Evolutionary conservation across 1,140 invertebrate species (phyloP).

Genomic region (Drosophila pandora): DNA sequence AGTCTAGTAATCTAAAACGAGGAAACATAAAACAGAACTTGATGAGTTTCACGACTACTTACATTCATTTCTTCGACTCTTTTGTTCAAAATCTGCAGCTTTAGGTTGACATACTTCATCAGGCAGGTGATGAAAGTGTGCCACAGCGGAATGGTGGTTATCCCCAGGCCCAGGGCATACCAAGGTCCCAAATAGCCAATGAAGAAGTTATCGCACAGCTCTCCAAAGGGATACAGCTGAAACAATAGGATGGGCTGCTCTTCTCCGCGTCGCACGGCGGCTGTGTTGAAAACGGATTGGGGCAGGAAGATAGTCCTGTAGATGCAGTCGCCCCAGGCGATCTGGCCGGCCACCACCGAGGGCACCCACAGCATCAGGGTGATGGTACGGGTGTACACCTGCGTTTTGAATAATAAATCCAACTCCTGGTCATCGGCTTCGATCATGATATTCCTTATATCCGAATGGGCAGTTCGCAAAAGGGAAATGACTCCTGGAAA

Average conservation of each 20-base stretch:
- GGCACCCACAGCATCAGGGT: slow-evolving; percentile 64
- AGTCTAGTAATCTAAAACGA: slow-evolving; percentile 33
- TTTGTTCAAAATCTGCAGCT: slow-evolving; percentile 57
- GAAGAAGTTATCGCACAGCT: slow-evolving; percentile 65
- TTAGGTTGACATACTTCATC: slow-evolving; percentile 68
- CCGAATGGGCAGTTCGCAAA: slow-evolving; percentile 39
- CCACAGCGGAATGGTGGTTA: slow-evolving; percentile 75
- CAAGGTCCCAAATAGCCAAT: slow-evolving; percentile 65
- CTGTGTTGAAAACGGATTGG: slow-evolving; percentile 61
- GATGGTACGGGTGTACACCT: slow-evolving; percentile 47
- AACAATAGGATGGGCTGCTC: slow-evolving; percentile 65
- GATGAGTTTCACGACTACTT: background rate
- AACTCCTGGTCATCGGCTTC: slow-evolving; percentile 49
- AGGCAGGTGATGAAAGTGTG: slow-evolving; percentile 75
- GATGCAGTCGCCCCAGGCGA: slow-evolving; percentile 65
- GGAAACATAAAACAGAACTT: background rate
- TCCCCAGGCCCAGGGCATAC: slow-evolving; percentile 59
- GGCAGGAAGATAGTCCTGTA: slow-evolving; percentile 67
- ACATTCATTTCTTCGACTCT: slow-evolving; percentile 61
- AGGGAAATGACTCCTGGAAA: slow-evolving; percentile 48
- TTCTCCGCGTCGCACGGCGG: slow-evolving; percentile 48
- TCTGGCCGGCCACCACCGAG: slow-evolving; percentile 60
- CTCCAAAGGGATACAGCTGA: slow-evolving; percentile 65
- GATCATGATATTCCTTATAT: slow-evolving; percentile 28
- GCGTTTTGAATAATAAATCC: slow-evolving; percentile 34